Conservation (phyloP, 1,140 invertebrate species). For the Ostrea edulis region DNA sequence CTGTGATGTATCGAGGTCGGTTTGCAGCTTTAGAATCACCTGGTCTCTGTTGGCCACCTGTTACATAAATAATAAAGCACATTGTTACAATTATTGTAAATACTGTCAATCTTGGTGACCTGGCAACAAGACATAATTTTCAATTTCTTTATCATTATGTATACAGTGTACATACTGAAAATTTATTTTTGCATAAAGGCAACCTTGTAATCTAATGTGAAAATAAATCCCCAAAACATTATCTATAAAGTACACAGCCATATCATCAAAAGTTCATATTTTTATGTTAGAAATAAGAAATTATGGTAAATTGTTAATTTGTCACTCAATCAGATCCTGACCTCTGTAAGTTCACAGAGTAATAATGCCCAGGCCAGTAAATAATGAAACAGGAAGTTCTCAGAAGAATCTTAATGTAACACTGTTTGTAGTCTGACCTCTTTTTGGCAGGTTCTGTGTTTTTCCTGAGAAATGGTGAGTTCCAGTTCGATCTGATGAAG, state of each 20-base stretch:
- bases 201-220: too few relatives aligned
- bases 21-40: constrained; percentile 73
- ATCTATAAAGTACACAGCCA: neutral
- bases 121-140: too few relatives aligned
- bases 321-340: too few relatives aligned
- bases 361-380: too few relatives aligned
- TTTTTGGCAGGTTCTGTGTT: constrained; percentile 78
- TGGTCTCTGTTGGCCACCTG: constrained; percentile 73
- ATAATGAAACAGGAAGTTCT: neutral
- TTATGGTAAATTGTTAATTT: too few relatives aligned
- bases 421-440: constrained; percentile 64
- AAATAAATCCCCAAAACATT: neutral
- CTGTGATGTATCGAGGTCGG: constrained; percentile 74
- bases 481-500: constrained; percentile 76
- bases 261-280: neutral
- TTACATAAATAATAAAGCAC: neutral
- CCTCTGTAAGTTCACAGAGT: too few relatives aligned
- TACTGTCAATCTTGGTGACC: too few relatives aligned
- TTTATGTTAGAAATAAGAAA: neutral
- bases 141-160: too few relatives aligned
- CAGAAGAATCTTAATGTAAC: neutral
- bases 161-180: too few relatives aligned
- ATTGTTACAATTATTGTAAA: too few relatives aligned
- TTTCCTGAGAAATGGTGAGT: constrained; percentile 77
- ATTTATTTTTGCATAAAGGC: too few relatives aligned